Base-by-base conservation (phyloP, 2,797 vertebrate genomes). In the Gila robusta region DNA sequence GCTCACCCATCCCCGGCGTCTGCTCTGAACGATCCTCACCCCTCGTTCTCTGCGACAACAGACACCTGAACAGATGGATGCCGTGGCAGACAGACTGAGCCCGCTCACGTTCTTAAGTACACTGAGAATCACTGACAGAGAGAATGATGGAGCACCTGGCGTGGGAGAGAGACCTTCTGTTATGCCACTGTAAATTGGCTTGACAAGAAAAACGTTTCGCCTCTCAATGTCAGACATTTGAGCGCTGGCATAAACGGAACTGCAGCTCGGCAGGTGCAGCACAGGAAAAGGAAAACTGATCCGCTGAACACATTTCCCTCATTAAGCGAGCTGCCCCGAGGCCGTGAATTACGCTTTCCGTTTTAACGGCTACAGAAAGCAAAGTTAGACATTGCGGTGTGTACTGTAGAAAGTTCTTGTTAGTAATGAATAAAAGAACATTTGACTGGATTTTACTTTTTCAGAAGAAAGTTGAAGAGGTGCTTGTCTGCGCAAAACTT, bases 131-230 rank as follows among this genome's bases (percentile, higher is more conserved):
- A 56, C 88, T 87, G 49, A 87, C 86, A 79, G 76, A 85, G 79
- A 83, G 69, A 74, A 72, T 72, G 76, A 80, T 78, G 81, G 83
- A 89, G 88, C 86, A 89, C 88, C 88, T 89, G 88, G 86, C 49
- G 10, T 66, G 85, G 72, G 72, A 82, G 72, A 44, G 59, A 77
- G 81, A 82, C 85, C 82, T 84, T 89, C 88, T 88, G 88, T 59
- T 77, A 62, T 72, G 76, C 74, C 28, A 66, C 62, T 77, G 64
- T 76, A 89, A 88, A 90, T 73, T 87, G 83, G 81, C 67, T 79
- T 86, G 74, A 86, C 73, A 81, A 71, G 78, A 77, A 79, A 90
- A 90, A 90, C 73, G 69, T 86, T 85, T 87, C 52, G 23, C 81
- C 72, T 89, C 78, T 82, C 78, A 79, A 85, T 74, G 86, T 88